Conservation (phyloP, 2,797 vertebrate genomes). For the Melanotaenia parkinsoni region DNA sequence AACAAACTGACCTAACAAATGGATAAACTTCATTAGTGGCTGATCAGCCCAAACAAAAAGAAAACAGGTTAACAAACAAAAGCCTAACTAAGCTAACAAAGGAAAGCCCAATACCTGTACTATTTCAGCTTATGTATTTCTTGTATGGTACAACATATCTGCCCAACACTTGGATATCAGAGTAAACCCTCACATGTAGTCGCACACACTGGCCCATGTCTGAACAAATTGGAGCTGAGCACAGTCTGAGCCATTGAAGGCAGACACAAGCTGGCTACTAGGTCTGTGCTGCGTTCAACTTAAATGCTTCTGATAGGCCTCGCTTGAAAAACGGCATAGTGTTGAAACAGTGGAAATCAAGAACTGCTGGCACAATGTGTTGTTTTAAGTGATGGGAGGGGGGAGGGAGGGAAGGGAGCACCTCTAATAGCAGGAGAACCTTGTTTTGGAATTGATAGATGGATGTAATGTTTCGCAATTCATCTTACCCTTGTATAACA, state of each 20-base stretch:
- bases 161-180: conserved; percentile 25
- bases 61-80: too few species aligned
- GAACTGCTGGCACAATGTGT: conserved; percentile 68
- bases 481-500: conserved; percentile 62
- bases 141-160: neutral
- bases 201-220: conserved; percentile 52
- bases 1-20: too few species aligned
- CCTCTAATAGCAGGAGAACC: conserved; percentile 41
- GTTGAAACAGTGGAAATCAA: conserved; percentile 75
- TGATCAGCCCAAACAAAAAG: too few species aligned
- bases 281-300: conserved; percentile 73
- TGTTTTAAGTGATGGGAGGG: conserved; percentile 59
- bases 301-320: conserved; percentile 75
- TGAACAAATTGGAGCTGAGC: conserved; percentile 75
- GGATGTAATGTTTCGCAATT: conserved; percentile 49
- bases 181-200: conserved; percentile 17
- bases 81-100: too few species aligned
- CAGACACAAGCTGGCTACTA: conserved; percentile 57
- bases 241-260: conserved; percentile 64
- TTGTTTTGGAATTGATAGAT: conserved; percentile 57
- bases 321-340: conserved; percentile 74
- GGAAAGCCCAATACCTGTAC: too few species aligned
- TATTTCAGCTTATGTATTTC: neutral
- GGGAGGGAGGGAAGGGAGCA: conserved; percentile 3
- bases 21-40: too few species aligned